These are phyloP conservation scores for Geotrupes spiniger DNA, from an alignment of 2,888 invertebrate genomes.

Conservation along the genomic window DNA sequence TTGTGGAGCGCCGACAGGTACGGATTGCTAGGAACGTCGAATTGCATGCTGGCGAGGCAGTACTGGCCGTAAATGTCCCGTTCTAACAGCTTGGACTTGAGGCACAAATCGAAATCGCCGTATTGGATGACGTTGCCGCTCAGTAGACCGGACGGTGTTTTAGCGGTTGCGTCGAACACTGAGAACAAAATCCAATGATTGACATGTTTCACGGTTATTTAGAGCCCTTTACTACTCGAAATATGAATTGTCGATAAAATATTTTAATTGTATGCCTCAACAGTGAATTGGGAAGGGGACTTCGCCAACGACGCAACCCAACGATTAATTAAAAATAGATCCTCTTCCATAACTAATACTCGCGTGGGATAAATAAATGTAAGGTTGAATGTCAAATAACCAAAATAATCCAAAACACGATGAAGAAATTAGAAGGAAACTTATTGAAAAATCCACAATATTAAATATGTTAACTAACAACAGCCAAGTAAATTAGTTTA, in stretches of 20 bases:
- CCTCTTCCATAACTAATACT: too few species aligned
- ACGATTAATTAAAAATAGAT: too few species aligned
- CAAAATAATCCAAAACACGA: too few species aligned
- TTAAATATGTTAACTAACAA: too few species aligned
- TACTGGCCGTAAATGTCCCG: conserved; percentile 58
- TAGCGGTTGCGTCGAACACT: conserved; percentile 51
- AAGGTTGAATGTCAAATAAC: too few species aligned
- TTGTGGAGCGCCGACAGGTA: conserved; percentile 55
- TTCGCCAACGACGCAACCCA: too few species aligned
- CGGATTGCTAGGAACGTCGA: conserved; percentile 53
- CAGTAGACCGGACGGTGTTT: conserved; percentile 47
- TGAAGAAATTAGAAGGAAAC: too few species aligned
- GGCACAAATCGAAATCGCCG: conserved; percentile 49
- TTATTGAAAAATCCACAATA: too few species aligned
- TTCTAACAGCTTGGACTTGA: conserved; percentile 35
- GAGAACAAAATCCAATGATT: conserved; percentile 24
- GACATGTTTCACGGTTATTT: background rate
- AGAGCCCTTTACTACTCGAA: background rate
- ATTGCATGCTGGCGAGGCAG: conserved; percentile 62
- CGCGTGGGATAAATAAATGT: too few species aligned
- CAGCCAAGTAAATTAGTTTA: too few species aligned
- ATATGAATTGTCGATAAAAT: background rate
- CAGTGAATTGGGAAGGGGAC: too few species aligned
- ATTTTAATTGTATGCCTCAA: background rate
- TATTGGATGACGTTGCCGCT: conserved; percentile 49